Base-by-base conservation (phyloP, 2,113 vertebrate genomes). In the Nicator chloris region DNA sequence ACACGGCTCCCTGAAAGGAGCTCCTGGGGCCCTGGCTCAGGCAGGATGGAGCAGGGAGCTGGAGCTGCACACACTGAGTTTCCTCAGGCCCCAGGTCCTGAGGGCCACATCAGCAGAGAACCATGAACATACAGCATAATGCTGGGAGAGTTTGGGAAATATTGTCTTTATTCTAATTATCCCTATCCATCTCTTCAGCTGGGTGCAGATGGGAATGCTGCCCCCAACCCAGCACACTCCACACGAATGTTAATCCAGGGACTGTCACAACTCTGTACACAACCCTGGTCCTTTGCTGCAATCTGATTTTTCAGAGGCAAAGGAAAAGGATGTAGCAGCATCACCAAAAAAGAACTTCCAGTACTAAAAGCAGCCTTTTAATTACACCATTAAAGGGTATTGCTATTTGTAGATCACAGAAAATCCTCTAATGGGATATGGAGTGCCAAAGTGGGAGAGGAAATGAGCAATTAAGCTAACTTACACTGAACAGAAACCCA, bases 381-480 rank as follows among this genome's bases (percentile, higher is more conserved):
- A 95, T 92, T 86, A 93, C 80, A 86, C 69, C 53, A 69, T 94
- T 96, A 92, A 93, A 82, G 65, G 61, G 92, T 90, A 90, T 13
- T 93, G 93, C 90, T 96, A 93, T 92, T 92, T 95, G 93, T 85
- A 92, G 95, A 95, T 81, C 90, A 93, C 59, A 92, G 94, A 92
- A 95, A 92, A 93, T 80, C 86, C 80, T 94, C 96, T 96, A 96
- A 96, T 94, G 86, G 94, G 92, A 92, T 92, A 75, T 68, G 42
- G 82, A 94, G 90, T 93, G 92, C 90, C 90, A 84, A 92, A 92
- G 42, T 78, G 69, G 92, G 85, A 96, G 89, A 96, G 95, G 95
- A 97, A 97, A 94, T 22, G 51, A 86, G 93, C 93, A 96, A 96
- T 97, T 96, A 97, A 88, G 85, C 80, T 93, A 95, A 96, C 95